Evolutionary conservation across 1,140 invertebrate species (phyloP).

Genomic region (Drosophila micromelanica): DNA sequence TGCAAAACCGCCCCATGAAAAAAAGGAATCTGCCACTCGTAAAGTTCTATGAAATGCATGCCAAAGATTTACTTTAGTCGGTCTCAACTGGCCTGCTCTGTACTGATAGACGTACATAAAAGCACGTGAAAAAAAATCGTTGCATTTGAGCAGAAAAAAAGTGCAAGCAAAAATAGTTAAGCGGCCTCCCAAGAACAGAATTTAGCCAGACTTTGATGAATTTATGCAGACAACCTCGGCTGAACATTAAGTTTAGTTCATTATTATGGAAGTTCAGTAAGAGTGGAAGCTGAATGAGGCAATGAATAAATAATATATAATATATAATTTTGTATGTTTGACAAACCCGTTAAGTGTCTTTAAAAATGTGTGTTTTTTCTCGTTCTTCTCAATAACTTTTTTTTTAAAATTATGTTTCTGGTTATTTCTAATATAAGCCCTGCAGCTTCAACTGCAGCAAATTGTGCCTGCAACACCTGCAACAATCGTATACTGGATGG

Average conservation of each 20-base stretch:
- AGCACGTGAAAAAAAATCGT: conserved; percentile 22
- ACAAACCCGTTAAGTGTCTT: too few relatives aligned
- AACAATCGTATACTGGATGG: conserved; percentile 20
- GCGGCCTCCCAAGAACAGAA: neutral
- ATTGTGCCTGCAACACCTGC: conserved; percentile 4
- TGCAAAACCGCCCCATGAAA: conserved; percentile 1
- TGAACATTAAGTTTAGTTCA: neutral
- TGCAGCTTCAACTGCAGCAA: neutral
- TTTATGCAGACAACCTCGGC: conserved; percentile 29
- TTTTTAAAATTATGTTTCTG: neutral
- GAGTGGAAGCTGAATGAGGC: neutral
- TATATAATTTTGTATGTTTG: too few relatives aligned
- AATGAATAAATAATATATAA: too few relatives aligned
- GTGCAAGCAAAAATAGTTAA: conserved; percentile 8
- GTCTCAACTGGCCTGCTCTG: neutral
- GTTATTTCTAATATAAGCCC: conserved; percentile 1
- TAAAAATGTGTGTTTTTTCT: too few relatives aligned
- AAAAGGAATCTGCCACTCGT: conserved; percentile 24
- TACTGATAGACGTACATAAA: neutral
- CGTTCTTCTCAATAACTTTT: too few relatives aligned
- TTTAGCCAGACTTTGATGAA: conserved; percentile 15
- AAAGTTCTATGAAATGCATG: conserved; percentile 41
- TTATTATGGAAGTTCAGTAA: conserved; percentile 6
- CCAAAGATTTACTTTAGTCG: conserved; percentile 19
- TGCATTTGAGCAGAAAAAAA: conserved; percentile 6